Percentiles rank a stretch among this genome's conserved stretches.
phyloP scores from a whole-genome alignment of 2,888 invertebrate genomes.

The Hesperia comma region DNA sequence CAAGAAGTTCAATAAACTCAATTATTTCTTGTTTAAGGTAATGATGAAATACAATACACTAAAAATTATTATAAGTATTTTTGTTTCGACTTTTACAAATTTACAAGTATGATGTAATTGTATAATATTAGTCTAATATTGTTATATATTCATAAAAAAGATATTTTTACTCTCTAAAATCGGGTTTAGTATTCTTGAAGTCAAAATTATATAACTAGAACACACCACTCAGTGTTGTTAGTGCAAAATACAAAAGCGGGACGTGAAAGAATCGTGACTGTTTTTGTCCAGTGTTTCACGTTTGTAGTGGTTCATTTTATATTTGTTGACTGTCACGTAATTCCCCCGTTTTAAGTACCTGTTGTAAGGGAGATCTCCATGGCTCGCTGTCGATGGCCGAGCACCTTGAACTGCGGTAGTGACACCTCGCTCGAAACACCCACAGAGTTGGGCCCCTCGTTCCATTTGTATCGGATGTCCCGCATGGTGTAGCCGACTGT shows the following conservation, averaged over 20 bases:
- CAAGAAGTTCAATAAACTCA: conserved; percentile 42
- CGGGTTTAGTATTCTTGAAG: conserved; percentile 14
- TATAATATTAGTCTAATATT: too few species aligned
- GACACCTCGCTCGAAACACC: conserved; percentile 98
- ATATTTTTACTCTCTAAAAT: conserved; percentile 7
- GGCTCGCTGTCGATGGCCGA: conserved; percentile 97
- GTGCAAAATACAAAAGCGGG: conserved; percentile 83
- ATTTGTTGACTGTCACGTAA: conserved; percentile 45
- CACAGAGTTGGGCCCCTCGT: conserved; percentile 97
- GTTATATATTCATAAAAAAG: too few species aligned
- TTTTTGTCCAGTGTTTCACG: conserved; percentile 79
- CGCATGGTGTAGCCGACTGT: conserved; percentile 99
- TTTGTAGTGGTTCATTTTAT: conserved; percentile 54
- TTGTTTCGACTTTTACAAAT: neutral
- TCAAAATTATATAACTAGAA: conserved; percentile 48
- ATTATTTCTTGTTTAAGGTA: conserved; percentile 12
- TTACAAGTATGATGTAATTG: too few species aligned
- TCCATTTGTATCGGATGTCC: conserved; percentile 99
- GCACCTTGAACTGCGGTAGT: conserved; percentile 98
- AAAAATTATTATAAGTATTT: neutral
- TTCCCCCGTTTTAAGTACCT: conserved; percentile 87
- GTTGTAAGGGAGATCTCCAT: conserved; percentile 98
- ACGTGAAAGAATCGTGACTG: conserved; percentile 80
- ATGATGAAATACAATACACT: neutral
- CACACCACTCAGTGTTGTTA: conserved; percentile 76